Conservation (phyloP, 2,888 invertebrate genomes). For the Drosophila pseudotakahashii region DNA sequence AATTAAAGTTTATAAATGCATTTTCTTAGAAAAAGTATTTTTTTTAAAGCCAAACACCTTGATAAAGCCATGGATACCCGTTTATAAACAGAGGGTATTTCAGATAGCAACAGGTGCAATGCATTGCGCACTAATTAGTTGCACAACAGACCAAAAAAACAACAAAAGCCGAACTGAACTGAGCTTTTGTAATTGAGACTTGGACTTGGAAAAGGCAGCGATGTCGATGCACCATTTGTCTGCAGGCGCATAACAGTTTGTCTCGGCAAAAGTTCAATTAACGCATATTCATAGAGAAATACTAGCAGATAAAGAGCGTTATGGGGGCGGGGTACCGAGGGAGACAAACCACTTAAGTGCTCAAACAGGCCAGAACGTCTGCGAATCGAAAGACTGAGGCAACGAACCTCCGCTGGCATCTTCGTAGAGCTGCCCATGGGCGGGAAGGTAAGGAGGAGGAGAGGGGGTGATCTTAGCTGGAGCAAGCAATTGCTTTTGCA, state of each 20-base stretch:
- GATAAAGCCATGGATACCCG: background rate
- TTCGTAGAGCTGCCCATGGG: background rate
- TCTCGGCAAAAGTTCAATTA: constrained; percentile 79
- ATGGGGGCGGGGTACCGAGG: background rate
- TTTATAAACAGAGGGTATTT: constrained; percentile 3
- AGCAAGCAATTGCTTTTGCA: constrained; percentile 18
- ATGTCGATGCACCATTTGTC: constrained; percentile 39
- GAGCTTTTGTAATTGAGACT: constrained; percentile 58
- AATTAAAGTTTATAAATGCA: too few relatives aligned
- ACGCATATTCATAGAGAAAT: constrained; percentile 65
- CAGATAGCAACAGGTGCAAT: constrained; percentile 60
- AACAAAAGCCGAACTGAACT: constrained; percentile 59
- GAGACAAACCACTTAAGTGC: constrained; percentile 65
- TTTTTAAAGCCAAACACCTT: too few relatives aligned
- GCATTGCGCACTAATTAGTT: constrained; percentile 78
- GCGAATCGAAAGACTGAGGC: constrained; percentile 77
- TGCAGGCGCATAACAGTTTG: constrained; percentile 75
- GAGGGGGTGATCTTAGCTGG: background rate
- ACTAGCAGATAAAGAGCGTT: background rate
- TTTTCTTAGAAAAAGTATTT: too few relatives aligned
- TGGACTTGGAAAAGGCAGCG: constrained; percentile 20
- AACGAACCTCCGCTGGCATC: constrained; percentile 61
- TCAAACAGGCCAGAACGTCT: constrained; percentile 82
- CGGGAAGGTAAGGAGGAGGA: background rate
- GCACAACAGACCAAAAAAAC: constrained; percentile 80